Base-by-base conservation (phyloP, 2,797 vertebrate genomes). In the Tenualosa ilisha region DNA sequence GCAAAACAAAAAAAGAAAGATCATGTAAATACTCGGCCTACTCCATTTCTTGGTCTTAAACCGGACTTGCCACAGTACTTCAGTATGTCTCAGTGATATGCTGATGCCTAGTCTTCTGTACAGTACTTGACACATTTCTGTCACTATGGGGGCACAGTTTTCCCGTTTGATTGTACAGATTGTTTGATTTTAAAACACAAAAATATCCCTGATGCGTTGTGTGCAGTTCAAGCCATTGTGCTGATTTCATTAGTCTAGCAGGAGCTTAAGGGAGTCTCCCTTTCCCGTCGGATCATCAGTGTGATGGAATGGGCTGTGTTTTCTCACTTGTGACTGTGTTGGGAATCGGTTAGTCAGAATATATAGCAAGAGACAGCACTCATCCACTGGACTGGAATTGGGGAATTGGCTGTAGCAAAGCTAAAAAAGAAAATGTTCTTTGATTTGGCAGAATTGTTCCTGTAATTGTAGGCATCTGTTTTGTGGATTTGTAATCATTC, bases 381-480 rank as follows among this genome's bases (percentile, higher is more conserved):
- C 8, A 13, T 43, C 68, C 20, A 20, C 56, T 59, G 56, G 22
- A 22, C 56, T 59, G 22, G 37, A 4, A 79, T 43, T 46, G 72
- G 40, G 8, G 17, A 37, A 79, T 46, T 43, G 37, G 2, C 68
- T 37, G 12, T 40, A 37, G 31, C 26, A 68, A 40, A 75, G 31
- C 31, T 75, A 17, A 15, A 17, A 75, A 11, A 24, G 51, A 68
- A 75, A 2, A 40, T 20, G 37, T 46, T 79, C 40, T 79, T 40
- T 43, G 15, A 20, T 43, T 79, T 79, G 72, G 72, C 72, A 46
- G 17, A 79, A 79, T 17, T 79, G 72, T 79, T 24, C 72, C 40
- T 22, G 72, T 79, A 79, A 79, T 79, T 79, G 72, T 79, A 79
- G 40, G 11, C 72, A 46, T 79, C 72, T 79, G 72, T 79, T 79